Evolutionary conservation across 2,113 vertebrate species (phyloP), one percentile per base, ranked within the genome.

Genomic region (Erythrocercus mccallii): DNA sequence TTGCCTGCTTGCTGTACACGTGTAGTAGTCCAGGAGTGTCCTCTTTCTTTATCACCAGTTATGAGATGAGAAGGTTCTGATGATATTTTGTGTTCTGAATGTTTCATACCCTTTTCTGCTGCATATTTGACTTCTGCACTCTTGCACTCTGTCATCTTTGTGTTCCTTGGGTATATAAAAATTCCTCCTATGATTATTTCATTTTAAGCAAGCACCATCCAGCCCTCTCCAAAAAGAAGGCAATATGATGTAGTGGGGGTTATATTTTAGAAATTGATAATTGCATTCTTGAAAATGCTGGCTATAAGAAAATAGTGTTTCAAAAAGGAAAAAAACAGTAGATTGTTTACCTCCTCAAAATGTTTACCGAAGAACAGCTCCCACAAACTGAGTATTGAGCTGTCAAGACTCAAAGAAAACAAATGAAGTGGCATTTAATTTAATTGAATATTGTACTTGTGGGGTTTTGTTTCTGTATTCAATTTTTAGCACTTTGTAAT

Each of bases 371-470:
- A 78, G 60, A 84, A 38, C 38, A 19, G 44, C 74, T 92, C 27
- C 13, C 38, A 45, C 30, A 90, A 76, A 83, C 0, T 68, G 44
- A 79, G 53, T 86, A 74, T 89, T 81, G n/a, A 79, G 57, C 77
- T 92, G 91, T 87, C 78, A 90, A 87, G 50, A 77, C 83, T 79
- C 45, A 88, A 95, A 84, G 84, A 85, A 92, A 94, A 84, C 62
- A 91, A 94, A 95, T 71, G 66, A 86, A 92, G 45, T 94, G 81
- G 58, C 71, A 90, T 89, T 95, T 92, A 57, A 92, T 92, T 80
- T 66, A 93, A 86, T 70, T 87, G 78, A 91, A 93, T 85, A 82
- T 91, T 88, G 47, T 73, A 58, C 94, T 91, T 76, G 65, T 94
- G 88, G 71, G 62, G 8, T 90, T 93, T 83, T 84, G 31, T 82